A percentile compares a stretch with the other conserved stretches of the same genome.
Evolutionary conservation across 2,113 vertebrate genomes (phyloP).

Genomic region (Peromyscus californicus): DNA sequence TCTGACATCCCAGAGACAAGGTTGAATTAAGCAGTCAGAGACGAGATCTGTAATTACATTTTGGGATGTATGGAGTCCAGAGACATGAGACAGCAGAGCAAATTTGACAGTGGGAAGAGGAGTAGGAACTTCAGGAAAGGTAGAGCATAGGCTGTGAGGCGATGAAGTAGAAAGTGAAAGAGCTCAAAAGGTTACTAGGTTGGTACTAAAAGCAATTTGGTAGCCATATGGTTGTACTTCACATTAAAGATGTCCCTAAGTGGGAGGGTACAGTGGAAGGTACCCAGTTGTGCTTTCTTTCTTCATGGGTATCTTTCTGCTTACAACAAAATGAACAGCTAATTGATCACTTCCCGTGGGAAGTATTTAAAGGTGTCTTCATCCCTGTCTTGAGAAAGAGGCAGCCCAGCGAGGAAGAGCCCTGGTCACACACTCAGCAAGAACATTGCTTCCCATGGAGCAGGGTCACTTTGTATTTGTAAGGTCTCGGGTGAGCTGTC

Average conservation of each 20-base stretch:
- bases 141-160: neutral
- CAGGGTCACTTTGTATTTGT: neutral
- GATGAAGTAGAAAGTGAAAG: neutral
- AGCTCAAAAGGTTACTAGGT: neutral
- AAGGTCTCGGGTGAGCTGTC: neutral
- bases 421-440: neutral
- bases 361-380: conserved; percentile 8
- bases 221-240: neutral
- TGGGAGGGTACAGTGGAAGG: neutral
- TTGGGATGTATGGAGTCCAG: conserved; percentile 32
- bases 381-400: neutral
- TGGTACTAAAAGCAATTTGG: conserved; percentile 60
- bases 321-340: conserved; percentile 12
- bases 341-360: neutral
- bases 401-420: neutral
- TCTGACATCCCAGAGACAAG: neutral
- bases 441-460: neutral
- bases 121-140: neutral
- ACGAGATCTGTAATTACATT: conserved; percentile 28
- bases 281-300: neutral
- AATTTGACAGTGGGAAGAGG: neutral
- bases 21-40: neutral
- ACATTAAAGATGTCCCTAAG: conserved; percentile 1
- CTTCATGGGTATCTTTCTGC: neutral
- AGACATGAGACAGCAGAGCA: neutral